phyloP scores from a whole-genome alignment of 2,113 vertebrate genomes.

The Tiliqua scincoides region DNA sequence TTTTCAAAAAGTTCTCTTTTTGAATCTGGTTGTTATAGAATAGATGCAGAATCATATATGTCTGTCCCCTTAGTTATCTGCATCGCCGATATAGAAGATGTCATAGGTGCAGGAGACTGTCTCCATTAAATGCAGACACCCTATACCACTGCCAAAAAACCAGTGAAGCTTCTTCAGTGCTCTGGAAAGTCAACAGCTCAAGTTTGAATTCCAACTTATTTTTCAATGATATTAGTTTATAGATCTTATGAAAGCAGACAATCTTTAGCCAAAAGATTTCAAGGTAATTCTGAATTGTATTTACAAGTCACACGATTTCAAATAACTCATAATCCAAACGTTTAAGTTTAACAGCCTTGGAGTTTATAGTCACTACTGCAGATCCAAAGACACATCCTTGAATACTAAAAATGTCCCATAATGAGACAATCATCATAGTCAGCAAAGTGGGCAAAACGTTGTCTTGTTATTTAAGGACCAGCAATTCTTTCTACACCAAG shows the following conservation, averaged over 20 bases:
- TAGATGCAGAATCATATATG: neutral
- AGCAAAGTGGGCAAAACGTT: too few relatives aligned
- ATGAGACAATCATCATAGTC: too few relatives aligned
- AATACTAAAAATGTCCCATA: neutral
- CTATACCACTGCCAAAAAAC: neutral
- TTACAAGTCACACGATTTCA: neutral
- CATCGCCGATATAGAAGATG: neutral
- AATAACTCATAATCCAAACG: neutral
- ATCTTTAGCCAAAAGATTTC: too few relatives aligned
- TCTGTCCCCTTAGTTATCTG: neutral
- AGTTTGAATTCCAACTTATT: neutral
- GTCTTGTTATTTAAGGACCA: too few relatives aligned
- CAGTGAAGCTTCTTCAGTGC: too few relatives aligned
- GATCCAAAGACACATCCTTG: neutral
- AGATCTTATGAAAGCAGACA: neutral
- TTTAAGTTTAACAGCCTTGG: too few relatives aligned
- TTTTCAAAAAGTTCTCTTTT: neutral
- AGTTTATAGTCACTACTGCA: neutral
- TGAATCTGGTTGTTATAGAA: neutral
- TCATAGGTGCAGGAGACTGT: neutral
- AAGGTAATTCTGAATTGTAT: neutral
- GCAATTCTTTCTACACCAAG: too few relatives aligned
- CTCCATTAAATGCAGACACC: neutral
- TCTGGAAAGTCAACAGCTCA: neutral
- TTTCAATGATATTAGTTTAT: neutral